A percentile compares a stretch with the other conserved stretches of the same genome.
phyloP scores from a whole-genome alignment of 2,888 invertebrate species.

The Galerucella calmariensis region DNA sequence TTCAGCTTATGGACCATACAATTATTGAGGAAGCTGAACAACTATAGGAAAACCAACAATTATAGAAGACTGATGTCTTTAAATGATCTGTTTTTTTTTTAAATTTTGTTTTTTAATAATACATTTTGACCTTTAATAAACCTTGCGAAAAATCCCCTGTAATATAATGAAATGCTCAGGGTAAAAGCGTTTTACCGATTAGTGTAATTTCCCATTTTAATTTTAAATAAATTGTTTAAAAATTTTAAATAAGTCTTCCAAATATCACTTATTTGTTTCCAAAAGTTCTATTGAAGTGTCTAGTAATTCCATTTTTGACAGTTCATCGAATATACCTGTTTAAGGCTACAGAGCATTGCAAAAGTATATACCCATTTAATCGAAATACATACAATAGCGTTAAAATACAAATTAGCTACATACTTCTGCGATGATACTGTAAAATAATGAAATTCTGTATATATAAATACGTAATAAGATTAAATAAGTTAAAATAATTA shows the following conservation, averaged over 20 bases:
- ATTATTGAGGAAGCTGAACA: constrained; percentile 73
- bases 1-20: constrained; percentile 93
- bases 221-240: not conserved
- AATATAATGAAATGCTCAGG: constrained; percentile 26
- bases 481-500: constrained; percentile 3
- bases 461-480: constrained; percentile 17
- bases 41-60: constrained; percentile 31
- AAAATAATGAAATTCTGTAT: constrained; percentile 10
- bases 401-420: not conserved
- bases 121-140: not conserved
- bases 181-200: constrained; percentile 32
- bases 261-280: not conserved
- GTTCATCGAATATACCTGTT: not conserved
- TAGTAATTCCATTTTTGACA: not conserved
- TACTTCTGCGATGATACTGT: constrained; percentile 5
- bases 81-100: constrained; percentile 19
- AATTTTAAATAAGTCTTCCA: not conserved
- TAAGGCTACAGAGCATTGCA: not conserved
- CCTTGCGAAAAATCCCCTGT: not conserved
- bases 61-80: constrained; percentile 42
- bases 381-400: not conserved
- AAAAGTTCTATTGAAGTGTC: not conserved
- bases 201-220: constrained; percentile 22
- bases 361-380: not conserved
- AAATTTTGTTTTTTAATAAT: constrained; percentile 10